Evolutionary conservation across 2,113 vertebrate genomes (phyloP), one percentile per base, ranked within the genome.

Genomic region (Plestiodon gilberti): DNA sequence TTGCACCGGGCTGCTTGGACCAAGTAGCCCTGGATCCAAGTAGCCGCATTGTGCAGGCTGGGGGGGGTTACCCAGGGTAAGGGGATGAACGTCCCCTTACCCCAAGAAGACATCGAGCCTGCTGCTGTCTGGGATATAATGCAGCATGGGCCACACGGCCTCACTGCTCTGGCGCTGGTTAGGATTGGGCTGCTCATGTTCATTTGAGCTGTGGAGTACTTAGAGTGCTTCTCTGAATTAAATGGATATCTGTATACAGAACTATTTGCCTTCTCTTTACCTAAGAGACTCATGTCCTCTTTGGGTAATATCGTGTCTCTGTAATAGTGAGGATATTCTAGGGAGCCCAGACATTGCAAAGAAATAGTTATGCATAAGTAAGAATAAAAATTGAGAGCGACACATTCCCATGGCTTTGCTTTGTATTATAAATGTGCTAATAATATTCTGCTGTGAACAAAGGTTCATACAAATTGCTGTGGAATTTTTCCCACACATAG

Each of bases 321-420:
- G 30, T 74, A n/a, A 64, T 43, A 22, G 59, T 52, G 62, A 38
- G 64, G n/a, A 20, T 81, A 64, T 64, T 59, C 2, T 52, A 18
- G 62, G 33, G 38, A 69, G 10, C 33, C 9, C 8, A 52, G 22
- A 28, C 57, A 48, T 81, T 71, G 62, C 4, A 76, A 35, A 14
- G 81, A 87, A 48, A 38, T 38, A 87, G 59, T 6, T 38, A 55
- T 64, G 40, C 5, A 71, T 18, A 74, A 70, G 30, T 62, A 61
- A 38, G 40, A 83, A 74, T 65, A 84, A 73, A 40, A 65, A 88
- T 57, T 65, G 57, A 79, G 57, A 73, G 71, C 48, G 57, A 74
- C 40, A 83, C 48, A 73, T 88, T 88, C 87, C 81, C 76, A 74
- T 88, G 82, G 70, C 57, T 88, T 88, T 73, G 87, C 64, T 88